Conservation (phyloP, 2,888 invertebrate genomes). For the Parnassius mnemosyne region DNA sequence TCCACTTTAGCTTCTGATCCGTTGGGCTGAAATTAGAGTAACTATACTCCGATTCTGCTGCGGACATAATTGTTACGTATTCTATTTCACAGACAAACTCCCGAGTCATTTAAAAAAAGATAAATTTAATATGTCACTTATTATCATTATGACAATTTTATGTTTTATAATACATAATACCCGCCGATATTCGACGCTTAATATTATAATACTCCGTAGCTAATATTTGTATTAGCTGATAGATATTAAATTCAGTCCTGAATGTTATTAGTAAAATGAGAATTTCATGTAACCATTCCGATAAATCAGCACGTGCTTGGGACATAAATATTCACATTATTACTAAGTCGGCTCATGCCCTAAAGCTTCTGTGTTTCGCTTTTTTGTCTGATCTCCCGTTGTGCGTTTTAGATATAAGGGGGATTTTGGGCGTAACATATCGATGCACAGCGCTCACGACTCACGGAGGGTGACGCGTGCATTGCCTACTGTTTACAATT, state of each 20-base stretch:
- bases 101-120: too few species aligned
- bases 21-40: too few species aligned
- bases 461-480: constrained; percentile 57
- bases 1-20: too few species aligned
- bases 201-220: background rate
- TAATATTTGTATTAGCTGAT: constrained; percentile 34
- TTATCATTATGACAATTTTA: too few species aligned
- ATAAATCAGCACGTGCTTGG: constrained; percentile 72
- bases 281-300: constrained; percentile 69
- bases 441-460: constrained; percentile 53
- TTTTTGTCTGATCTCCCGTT: constrained; percentile 66
- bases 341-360: constrained; percentile 53
- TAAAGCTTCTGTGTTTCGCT: constrained; percentile 51
- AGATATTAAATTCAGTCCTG: constrained; percentile 41
- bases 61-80: too few species aligned
- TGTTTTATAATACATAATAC: too few species aligned
- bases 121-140: too few species aligned
- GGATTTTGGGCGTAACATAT: constrained; percentile 71
- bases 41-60: too few species aligned
- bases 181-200: too few species aligned
- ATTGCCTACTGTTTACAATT: constrained; percentile 74
- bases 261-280: constrained; percentile 71
- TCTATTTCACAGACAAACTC: too few species aligned
- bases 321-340: constrained; percentile 78
- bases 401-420: constrained; percentile 74